These are phyloP conservation scores for Camponotus fellah DNA, from an alignment of 2,888 invertebrate genomes.

Conservation along the genomic window DNA sequence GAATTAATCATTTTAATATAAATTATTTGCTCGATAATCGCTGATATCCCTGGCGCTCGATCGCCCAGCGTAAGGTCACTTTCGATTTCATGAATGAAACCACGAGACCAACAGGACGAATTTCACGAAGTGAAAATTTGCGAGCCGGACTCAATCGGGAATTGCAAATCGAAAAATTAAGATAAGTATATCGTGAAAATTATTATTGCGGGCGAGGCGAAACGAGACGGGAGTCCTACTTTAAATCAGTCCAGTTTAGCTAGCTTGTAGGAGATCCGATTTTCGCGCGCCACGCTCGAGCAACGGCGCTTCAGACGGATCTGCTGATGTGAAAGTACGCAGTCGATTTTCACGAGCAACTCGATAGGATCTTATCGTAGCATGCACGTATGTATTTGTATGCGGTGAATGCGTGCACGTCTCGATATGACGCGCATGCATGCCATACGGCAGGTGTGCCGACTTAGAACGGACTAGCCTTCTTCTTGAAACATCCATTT, in stretches of 20 bases:
- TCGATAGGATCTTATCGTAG: conserved; percentile 27
- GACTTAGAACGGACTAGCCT: conserved; percentile 69
- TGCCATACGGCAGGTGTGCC: conserved; percentile 67
- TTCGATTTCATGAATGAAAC: conserved; percentile 75
- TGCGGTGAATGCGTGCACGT: conserved; percentile 32
- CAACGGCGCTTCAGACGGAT: conserved; percentile 72
- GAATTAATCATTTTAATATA: background rate
- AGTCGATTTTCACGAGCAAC: conserved; percentile 69
- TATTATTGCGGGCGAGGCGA: conserved; percentile 63
- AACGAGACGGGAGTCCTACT: conserved; percentile 73
- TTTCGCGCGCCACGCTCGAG: conserved; percentile 79
- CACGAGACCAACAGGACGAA: conserved; percentile 41
- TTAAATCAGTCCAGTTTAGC: conserved; percentile 76
- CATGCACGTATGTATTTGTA: conserved; percentile 21
- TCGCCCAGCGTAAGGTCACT: conserved; percentile 69
- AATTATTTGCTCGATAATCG: background rate
- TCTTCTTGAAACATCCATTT: conserved; percentile 66
- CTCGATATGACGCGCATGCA: conserved; percentile 67
- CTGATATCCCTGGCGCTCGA: conserved; percentile 28
- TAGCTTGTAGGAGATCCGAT: conserved; percentile 73
- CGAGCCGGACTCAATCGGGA: background rate
- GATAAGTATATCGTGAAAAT: conserved; percentile 37
- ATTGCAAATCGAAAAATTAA: conserved; percentile 33
- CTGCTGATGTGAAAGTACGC: conserved; percentile 76
- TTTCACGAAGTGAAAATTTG: conserved; percentile 13